A percentile compares a stretch with the other conserved stretches of the same genome.
Conservation (phyloP, 2,888 invertebrate genomes). For the Hypena proboscidalis region DNA sequence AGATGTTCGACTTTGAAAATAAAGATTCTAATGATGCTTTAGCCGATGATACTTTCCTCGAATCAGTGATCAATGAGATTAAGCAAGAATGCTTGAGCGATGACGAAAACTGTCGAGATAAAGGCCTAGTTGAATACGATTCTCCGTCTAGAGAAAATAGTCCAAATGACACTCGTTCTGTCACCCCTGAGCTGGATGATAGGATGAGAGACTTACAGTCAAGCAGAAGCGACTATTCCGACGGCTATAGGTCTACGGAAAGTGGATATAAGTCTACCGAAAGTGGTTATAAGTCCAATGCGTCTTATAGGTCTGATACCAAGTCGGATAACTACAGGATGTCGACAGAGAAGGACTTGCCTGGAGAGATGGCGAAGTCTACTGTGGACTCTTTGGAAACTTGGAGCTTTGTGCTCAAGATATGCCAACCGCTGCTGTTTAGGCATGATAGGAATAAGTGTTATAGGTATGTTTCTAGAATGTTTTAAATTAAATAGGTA, state of each 20-base stretch:
- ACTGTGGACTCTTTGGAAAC: conserved; percentile 73
- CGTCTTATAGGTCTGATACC: conserved; percentile 26
- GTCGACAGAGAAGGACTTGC: conserved; percentile 62
- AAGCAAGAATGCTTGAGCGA: conserved; percentile 71
- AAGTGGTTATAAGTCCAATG: conserved; percentile 37
- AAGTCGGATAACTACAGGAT: conserved; percentile 48
- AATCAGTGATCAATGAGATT: conserved; percentile 78
- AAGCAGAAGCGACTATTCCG: conserved; percentile 40
- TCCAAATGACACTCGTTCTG: conserved; percentile 45
- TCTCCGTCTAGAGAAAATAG: conserved; percentile 64
- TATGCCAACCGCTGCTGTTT: conserved; percentile 77
- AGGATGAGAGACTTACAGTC: conserved; percentile 48
- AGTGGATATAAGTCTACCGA: conserved; percentile 49
- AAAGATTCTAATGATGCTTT: conserved; percentile 65
- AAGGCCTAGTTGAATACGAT: conserved; percentile 77
- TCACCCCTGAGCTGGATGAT: conserved; percentile 72
- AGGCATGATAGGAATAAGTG: conserved; percentile 78
- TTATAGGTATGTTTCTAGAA: conserved; percentile 63
- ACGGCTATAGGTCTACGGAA: conserved; percentile 43
- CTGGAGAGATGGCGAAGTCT: conserved; percentile 58
- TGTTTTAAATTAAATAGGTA: neutral
- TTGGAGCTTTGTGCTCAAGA: conserved; percentile 78
- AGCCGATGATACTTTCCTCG: conserved; percentile 73
- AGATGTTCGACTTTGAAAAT: conserved; percentile 53
- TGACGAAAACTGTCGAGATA: conserved; percentile 69